Conservation (phyloP, 2,797 vertebrate species). For the Acanthis flammea region DNA sequence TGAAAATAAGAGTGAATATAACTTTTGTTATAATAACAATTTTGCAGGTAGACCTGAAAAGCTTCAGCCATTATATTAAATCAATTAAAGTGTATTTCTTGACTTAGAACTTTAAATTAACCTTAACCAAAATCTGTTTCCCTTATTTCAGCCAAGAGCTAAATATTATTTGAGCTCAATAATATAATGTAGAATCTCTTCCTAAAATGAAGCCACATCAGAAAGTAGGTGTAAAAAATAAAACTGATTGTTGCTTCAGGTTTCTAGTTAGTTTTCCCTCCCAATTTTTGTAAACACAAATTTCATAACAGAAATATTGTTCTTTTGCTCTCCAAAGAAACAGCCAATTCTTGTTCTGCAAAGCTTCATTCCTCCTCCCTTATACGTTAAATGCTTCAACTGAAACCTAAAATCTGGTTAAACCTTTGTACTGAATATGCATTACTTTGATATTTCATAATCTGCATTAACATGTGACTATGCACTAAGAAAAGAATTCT, state of each 20-base stretch:
- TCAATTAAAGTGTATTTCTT: not conserved
- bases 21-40: not conserved
- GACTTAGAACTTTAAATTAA: not conserved
- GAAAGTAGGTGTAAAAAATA: not conserved
- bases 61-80: not conserved
- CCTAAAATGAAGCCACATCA: not conserved
- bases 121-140: not conserved
- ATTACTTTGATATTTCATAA: not conserved
- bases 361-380: not conserved
- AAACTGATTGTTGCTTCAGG: not conserved
- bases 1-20: not conserved
- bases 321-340: not conserved
- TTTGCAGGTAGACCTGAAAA: not conserved
- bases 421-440: not conserved
- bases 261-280: fast-evolving
- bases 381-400: not conserved
- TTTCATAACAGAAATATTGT: not conserved
- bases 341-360: not conserved
- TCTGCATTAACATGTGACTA: not conserved
- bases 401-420: not conserved
- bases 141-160: not conserved
- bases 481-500: not conserved
- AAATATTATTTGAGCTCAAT: not conserved
- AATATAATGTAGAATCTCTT: not conserved
- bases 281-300: not conserved